A percentile compares a stretch with the other conserved stretches of the same genome.
Evolutionary conservation across 2,113 vertebrate species (phyloP).

Genomic region (Callorhinus ursinus): DNA sequence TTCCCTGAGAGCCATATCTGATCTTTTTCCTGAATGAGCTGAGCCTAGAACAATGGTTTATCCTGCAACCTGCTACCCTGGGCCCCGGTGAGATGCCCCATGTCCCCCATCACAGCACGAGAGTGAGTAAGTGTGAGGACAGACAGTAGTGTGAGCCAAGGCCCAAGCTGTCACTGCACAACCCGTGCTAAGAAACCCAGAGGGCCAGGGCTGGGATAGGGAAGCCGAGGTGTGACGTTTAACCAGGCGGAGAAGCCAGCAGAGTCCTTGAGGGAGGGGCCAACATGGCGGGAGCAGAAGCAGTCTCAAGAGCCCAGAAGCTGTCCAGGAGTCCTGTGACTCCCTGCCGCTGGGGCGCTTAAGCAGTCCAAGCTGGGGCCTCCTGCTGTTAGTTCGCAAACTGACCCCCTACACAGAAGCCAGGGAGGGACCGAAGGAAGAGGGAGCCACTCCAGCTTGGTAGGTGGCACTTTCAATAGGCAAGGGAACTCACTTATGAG

Average conservation of each 20-base stretch:
- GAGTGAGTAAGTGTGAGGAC: neutral
- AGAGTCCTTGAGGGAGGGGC: neutral
- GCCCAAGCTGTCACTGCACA: neutral
- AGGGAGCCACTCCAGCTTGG: neutral
- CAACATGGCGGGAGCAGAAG: neutral
- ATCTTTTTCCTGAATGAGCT: neutral
- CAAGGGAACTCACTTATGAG: neutral
- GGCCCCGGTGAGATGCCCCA: neutral
- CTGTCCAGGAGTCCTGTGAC: neutral
- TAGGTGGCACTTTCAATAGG: neutral
- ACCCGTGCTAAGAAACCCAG: neutral
- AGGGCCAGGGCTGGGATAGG: neutral
- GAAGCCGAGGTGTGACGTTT: neutral
- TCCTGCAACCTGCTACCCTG: neutral
- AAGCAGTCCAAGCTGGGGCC: neutral
- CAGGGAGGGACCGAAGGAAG: neutral
- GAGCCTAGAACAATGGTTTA: no score
- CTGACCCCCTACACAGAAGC: neutral
- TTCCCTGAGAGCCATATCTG: neutral
- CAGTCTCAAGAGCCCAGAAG: neutral
- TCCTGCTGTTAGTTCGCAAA: neutral
- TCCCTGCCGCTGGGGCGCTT: neutral
- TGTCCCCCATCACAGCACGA: neutral
- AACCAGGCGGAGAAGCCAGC: neutral
- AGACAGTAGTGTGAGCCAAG: neutral